Evolutionary conservation across 64 coral and sea anemone species (phyloP), one percentile per base, ranked within the genome.

Genomic region (Platygyra sinensis): DNA sequence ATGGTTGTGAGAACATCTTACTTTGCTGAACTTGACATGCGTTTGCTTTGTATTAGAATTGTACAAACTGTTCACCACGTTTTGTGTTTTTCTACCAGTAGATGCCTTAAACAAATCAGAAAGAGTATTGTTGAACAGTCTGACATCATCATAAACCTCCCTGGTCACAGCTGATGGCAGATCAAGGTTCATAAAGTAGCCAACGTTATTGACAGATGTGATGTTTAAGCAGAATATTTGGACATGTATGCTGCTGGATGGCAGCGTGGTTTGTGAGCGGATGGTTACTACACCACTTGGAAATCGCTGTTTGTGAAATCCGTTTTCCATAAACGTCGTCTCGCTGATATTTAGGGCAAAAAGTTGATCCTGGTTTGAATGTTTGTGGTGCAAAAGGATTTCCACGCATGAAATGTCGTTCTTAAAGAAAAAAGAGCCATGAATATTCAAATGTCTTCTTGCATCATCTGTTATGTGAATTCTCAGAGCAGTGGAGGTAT

Each of bases 21-120:
- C 27, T 16, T 62, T 62, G 8, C n/a, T 29, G 57, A 81, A 81
- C 57, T 62, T 62, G 10, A 51, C 78, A 12, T 16, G 50, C 8
- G 24, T 30, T 81, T 63, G 62, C 57, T 55, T 81, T 81, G 55
- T 51, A 59, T 9, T 5, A 10, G 78, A 81, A 62, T 14, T 60
- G 57, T 59, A 81, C 78, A 81, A 62, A 55, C 78, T 69, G 65
- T 69, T 69, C 54, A 57, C 54, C 54, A 57, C 54, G 2, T 13
- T 57, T 14, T 57, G 54, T 2, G 10, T 16, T 2, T 57, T 16
- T 57, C 15, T 57, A 15, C 54, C 10, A 57, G 54, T 0, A 5
- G 22, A 27, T 24, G 22, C 22, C 10, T 27, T 24, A 11, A 27
- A 0, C 22, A 69, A 69, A 27, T 69, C 24, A 69, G 22, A 24